phyloP scores from a whole-genome alignment of 37 sponge, comb jelly and placozoan species.

The Cladorhizidae sp. region DNA sequence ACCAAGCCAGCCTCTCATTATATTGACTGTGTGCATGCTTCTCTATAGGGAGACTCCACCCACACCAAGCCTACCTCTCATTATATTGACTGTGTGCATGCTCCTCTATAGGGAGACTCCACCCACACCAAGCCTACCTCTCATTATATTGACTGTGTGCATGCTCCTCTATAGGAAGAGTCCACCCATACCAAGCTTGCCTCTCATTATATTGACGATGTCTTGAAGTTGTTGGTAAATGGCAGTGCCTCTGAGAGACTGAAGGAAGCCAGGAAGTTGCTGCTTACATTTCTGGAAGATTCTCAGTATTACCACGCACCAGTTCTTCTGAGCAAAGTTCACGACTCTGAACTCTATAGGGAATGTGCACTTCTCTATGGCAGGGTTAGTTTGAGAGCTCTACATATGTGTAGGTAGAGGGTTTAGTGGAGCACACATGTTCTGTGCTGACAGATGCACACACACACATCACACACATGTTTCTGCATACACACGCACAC shows the following conservation, averaged over 20 bases:
- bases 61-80: constrained; percentile 59
- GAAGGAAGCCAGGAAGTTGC: constrained; percentile 37
- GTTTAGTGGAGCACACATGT: neutral
- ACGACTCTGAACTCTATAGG: constrained; percentile 64
- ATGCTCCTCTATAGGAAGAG: constrained; percentile 50
- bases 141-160: constrained; percentile 66
- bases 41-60: constrained; percentile 60
- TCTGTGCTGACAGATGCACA: neutral
- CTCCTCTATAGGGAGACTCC: constrained; percentile 63
- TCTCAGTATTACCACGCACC: constrained; percentile 62
- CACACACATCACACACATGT: too few relatives aligned
- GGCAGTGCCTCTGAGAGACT: neutral
- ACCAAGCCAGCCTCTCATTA: constrained; percentile 60
- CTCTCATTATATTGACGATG: constrained; percentile 51
- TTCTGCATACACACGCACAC: neutral
- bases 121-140: constrained; percentile 62
- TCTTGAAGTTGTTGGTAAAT: constrained; percentile 30
- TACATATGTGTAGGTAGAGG: neutral
- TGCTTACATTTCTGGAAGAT: constrained; percentile 61
- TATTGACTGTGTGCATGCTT: constrained; percentile 60
- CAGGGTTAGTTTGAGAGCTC: constrained; percentile 35
- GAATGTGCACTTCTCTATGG: constrained; percentile 84
- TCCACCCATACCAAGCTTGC: constrained; percentile 65
- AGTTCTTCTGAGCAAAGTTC: constrained; percentile 49
- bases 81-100: constrained; percentile 69